Conservation (phyloP, 2,797 vertebrate species). For the Enteromius unitaeniatus region DNA sequence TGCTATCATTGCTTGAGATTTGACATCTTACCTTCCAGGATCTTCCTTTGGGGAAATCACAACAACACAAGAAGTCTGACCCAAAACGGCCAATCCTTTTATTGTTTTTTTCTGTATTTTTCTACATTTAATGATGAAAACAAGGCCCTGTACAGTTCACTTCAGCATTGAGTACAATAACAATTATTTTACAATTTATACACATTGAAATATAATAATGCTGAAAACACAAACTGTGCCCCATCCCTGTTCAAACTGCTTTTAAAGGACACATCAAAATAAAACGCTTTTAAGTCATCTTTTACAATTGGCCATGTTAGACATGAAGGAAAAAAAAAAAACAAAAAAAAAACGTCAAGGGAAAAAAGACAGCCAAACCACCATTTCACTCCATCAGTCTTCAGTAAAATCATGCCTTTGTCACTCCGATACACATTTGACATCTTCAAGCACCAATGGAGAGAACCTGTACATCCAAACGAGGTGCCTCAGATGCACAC, state of each 20-base stretch:
- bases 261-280: constrained; percentile 81
- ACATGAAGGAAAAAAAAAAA: constrained; percentile 58
- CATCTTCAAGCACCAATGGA: constrained; percentile 55
- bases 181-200: constrained; percentile 99
- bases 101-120: constrained; percentile 76
- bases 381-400: constrained; percentile 72
- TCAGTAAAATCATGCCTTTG: constrained; percentile 82
- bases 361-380: constrained; percentile 65
- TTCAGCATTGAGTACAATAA: constrained; percentile 96
- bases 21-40: background rate
- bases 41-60: background rate
- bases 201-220: constrained; percentile 87
- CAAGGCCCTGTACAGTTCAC: constrained; percentile 98
- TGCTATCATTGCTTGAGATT: background rate
- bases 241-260: constrained; percentile 77
- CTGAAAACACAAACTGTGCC: constrained; percentile 2
- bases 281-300: constrained; percentile 70
- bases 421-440: constrained; percentile 68
- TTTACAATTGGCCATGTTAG: constrained; percentile 78
- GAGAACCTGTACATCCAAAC: constrained; percentile 86
- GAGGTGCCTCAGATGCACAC: constrained; percentile 93
- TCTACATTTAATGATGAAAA: constrained; percentile 99
- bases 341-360: constrained; percentile 52
- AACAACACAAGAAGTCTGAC: constrained; percentile 41
- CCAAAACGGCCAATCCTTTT: constrained; percentile 78